Base-by-base conservation (phyloP, 2,888 invertebrate genomes). In the Nomada goodeniana region DNA sequence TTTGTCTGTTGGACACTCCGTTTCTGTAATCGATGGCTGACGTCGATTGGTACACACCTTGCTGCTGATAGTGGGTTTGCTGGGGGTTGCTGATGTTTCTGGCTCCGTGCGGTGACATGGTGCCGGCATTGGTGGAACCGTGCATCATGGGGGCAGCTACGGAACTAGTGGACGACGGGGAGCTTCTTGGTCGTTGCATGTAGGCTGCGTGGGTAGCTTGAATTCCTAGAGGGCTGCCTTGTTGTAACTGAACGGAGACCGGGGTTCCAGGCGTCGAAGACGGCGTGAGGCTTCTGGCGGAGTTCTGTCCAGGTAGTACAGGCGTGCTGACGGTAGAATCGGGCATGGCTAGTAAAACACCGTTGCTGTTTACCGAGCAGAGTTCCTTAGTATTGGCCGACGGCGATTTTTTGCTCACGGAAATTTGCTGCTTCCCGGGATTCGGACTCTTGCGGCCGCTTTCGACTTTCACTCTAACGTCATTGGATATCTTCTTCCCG, bases 241-340 rank as follows among this genome's bases (percentile, higher is more conserved):
- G 93, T 85, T 95, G 95, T 87, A 96, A 93, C 57, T 94, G 95
- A 91, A 95, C 95, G 84, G 96, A 95, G 5, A 95, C 95, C 2
- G 96, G 96, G 23, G 96, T 96, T 5, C 96, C 95, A 15, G 96
- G 96, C 2, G 96, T 95, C 11, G 96, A 95, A 0, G 96, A 95
- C 0, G 96, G 96, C 1, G 96, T 96, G 65, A 96, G 91, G 89
- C 95, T 96, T 82, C 96, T 95, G 57, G 96, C 95, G 10, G 96
- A 96, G 90, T 95, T 95, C 81, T 94, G 93, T 11, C 92, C 92
- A 0, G 93, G 90, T 5, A 94, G 84, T 4, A 90, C 89, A 0
- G 93, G 93, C 10, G 93, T 93, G 36, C 91, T 91, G 2, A 93
- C 93, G 1, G 96, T 95, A 29, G 94, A 95, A 88, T 95, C 96